Evolutionary conservation across 2,888 invertebrate species (phyloP), one percentile per base, ranked within the genome.

Genomic region (Luffia ferchaultella): DNA sequence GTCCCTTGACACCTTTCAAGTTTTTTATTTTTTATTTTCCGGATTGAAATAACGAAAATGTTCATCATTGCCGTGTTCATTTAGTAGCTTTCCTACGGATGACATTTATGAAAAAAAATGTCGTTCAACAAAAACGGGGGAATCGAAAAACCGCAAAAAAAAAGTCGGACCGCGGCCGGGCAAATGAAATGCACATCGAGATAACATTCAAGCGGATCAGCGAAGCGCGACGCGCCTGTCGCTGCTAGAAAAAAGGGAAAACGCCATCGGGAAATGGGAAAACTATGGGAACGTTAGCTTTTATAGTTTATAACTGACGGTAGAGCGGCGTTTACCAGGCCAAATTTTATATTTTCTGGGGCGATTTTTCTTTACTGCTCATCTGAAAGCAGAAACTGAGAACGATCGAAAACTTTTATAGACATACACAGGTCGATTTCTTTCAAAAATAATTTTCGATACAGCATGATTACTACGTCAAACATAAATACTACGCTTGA

Each of bases 191-290:
- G 30, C 30, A 30, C 30, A 30, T 30, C 30, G 30, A 30, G 30
- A 30, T 30, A 30, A 46, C 46, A 46, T 46, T 46, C 30, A 18
- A 18, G 9, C 18, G 17, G 43, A 49, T 42, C 49, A 49, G 20
- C 43, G 43, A 16, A 49, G 49, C 49, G 49, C 20, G 19, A 19
- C 49, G 43, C 30, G 30, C 5, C 30, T 30, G 30, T 30, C 30
- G 30, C 30, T 30, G 5, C 30, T 12, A 12, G 30, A 3, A 12
- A 3, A 30, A 30, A 30, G 12, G 12, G 30, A 12, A 12, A 30
- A 12, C 30, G 30, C 30, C 5, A 7, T 3, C 30, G 30, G 30
- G 30, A 30, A 30, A 30, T 30, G 30, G 30, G 30, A 3, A 12
- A 30, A 30, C 30, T 30, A 30, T 30, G 12, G 30, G 5, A 3